Evolutionary conservation across 2,113 vertebrate genomes (phyloP), one percentile per base, ranked within the genome.

Genomic region (Emydocephalus ijimae): DNA sequence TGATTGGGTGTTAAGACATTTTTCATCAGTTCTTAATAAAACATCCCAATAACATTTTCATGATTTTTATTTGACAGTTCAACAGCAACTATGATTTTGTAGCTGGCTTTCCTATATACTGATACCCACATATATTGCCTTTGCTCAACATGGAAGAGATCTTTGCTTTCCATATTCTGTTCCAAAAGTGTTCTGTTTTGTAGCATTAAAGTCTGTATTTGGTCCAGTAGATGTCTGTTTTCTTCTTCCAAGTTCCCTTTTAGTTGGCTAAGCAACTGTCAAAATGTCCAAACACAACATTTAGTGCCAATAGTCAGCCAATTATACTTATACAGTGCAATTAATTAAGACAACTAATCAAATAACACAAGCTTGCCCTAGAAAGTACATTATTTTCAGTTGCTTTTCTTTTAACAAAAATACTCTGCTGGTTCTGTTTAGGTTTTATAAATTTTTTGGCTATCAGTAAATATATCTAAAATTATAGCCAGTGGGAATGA

Each of bases 121-220:
- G 95, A 87, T 97, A 98, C 98, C 91, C 97, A 99, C 99, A 99
- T 99, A 97, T 99, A 99, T 93, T 99, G 99, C 97, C 99, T 98
- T 97, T 99, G 99, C 95, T 99, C 99, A 6, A 99, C 99, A 23
- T 99, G 98, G 97, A 99, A 99, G 93, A 99, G 98, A 97, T 99
- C 99, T 96, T 99, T 99, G 98, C 99, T 99, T 97, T 99, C 99
- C 99, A 99, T 99, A 93, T 99, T 99, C 96, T 99, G 99, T 95
- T 99, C 99, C 97, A 99, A 97, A 69, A 99, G 96, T 0, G 99
- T 99, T 96, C 98, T 99, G 95, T 99, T 99, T 96, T 99, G 99
- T 18, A 99, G 97, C 99, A 99, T 99, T 97, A 99, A 97, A 74
- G 99, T 99, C 97, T 99, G 99, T 96, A 99, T 99, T 97, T 99